phyloP scores from a whole-genome alignment of 2,113 vertebrate genomes.

The Gorsachius goisagi region DNA sequence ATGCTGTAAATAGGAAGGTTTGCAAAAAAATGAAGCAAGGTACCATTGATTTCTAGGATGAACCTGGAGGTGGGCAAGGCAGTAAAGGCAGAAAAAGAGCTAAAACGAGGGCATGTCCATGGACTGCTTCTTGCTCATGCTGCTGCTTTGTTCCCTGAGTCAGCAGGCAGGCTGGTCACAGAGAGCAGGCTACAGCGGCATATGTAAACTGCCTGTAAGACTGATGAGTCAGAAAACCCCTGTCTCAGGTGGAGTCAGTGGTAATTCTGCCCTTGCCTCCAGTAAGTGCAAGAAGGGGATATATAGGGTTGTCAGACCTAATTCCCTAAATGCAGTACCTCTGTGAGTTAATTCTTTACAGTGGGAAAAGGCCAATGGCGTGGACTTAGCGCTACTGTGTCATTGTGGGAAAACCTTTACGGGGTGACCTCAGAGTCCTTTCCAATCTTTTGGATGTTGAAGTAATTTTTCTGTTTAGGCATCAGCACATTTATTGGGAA shows the following conservation, averaged over 20 bases:
- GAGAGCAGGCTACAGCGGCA: background rate
- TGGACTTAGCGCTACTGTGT: accelerated
- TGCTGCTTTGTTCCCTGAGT: background rate
- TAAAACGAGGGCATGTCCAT: background rate
- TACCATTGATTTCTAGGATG: background rate
- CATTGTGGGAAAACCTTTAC: background rate
- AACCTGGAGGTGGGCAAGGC: background rate
- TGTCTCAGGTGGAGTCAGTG: background rate
- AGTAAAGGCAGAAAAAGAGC: background rate
- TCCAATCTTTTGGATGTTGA: background rate
- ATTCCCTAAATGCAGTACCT: background rate
- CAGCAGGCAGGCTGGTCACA: background rate
- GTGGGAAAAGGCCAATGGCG: background rate
- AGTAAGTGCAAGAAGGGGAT: background rate
- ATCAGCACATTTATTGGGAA: background rate
- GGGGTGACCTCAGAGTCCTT: background rate
- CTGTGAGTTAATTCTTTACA: background rate
- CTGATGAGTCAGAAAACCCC: background rate
- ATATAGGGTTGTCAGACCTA: background rate
- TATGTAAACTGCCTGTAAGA: background rate
- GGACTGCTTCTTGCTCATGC: background rate
- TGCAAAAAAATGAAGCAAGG: background rate
- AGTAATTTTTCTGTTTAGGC: background rate
- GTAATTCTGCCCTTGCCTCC: background rate
- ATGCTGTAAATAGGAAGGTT: background rate